These are phyloP conservation scores for Apamea epomidion DNA, from an alignment of 2,888 invertebrate genomes.

Conservation along the genomic window DNA sequence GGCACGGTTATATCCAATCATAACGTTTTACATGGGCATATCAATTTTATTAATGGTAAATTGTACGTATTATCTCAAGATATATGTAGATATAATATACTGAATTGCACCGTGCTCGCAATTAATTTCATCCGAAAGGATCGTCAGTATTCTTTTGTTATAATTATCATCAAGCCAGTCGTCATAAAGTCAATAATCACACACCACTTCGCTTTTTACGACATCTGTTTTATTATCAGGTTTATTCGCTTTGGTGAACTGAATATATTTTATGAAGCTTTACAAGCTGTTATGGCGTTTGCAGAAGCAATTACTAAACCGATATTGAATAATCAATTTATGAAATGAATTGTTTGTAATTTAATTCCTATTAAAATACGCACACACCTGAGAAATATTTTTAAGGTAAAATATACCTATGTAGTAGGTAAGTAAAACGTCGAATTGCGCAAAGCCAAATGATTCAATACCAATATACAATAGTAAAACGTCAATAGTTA, in stretches of 20 bases:
- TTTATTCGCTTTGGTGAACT: conserved; percentile 70
- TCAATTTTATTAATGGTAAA: conserved; percentile 33
- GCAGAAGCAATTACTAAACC: conserved; percentile 48
- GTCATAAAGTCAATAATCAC: conserved; percentile 73
- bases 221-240: conserved; percentile 75
- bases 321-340: conserved; percentile 40
- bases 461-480: conserved; percentile 9
- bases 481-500: conserved; percentile 68
- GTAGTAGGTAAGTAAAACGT: not conserved
- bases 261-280: conserved; percentile 59
- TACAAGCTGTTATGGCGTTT: conserved; percentile 36
- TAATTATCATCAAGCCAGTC: conserved; percentile 71
- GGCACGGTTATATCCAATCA: conserved; percentile 8
- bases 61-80: conserved; percentile 20
- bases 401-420: not conserved
- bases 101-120: conserved; percentile 24
- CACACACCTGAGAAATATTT: not conserved
- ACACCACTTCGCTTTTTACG: conserved; percentile 75
- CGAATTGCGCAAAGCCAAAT: conserved; percentile 7
- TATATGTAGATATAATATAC: not conserved
- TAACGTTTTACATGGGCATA: conserved; percentile 13
- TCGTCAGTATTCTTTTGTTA: conserved; percentile 74
- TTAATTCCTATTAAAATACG: conserved; percentile 36
- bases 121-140: conserved; percentile 66
- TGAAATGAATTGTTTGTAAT: conserved; percentile 47